Percentiles rank a stretch among this genome's conserved stretches.
Evolutionary conservation across 2,888 invertebrate species (phyloP).

Genomic region (Netelia inedita): DNA sequence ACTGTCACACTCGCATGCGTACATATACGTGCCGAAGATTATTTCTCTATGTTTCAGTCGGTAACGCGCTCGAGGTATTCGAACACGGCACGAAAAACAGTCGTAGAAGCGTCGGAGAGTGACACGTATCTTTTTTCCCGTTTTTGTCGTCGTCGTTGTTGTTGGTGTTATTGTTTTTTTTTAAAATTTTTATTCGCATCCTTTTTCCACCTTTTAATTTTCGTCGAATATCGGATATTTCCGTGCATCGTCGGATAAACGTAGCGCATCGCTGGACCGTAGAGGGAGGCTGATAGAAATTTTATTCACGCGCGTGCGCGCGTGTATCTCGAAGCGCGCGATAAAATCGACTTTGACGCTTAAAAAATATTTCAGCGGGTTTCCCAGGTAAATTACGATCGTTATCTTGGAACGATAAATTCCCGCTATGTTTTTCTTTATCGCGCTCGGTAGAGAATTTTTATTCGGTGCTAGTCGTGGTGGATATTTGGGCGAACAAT

Average conservation of each 20-base stretch:
- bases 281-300: neutral
- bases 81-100: neutral
- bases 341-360: constrained; percentile 2
- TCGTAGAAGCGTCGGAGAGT: neutral
- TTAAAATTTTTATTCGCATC: neutral
- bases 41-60: neutral
- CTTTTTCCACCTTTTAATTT: neutral
- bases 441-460: no score
- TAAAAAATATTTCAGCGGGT: neutral
- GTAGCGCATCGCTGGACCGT: neutral
- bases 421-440: no score
- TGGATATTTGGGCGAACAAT: no score
- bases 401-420: neutral
- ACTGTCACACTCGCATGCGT: neutral
- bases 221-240: constrained; percentile 9
- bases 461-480: no score
- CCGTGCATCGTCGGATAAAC: neutral
- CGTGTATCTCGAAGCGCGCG: neutral
- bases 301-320: neutral
- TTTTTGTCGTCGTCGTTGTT: neutral
- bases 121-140: neutral
- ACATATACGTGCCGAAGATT: neutral
- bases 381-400: neutral
- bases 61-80: neutral
- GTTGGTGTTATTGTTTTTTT: neutral